phyloP scores from a whole-genome alignment of 1,140 invertebrate genomes.

The Bombus vancouverensis region DNA sequence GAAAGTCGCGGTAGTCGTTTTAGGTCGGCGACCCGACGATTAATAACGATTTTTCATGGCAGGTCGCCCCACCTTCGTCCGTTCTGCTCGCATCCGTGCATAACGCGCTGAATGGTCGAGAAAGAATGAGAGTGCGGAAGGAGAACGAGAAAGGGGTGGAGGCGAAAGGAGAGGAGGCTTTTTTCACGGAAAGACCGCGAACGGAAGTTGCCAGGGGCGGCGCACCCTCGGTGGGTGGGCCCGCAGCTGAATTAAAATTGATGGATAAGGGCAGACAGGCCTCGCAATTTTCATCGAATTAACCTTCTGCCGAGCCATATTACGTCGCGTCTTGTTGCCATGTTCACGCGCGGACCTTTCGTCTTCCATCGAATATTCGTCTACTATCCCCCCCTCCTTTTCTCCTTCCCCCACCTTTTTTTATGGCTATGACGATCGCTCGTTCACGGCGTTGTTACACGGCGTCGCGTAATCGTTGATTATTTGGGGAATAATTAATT shows the following conservation, averaged over 20 bases:
- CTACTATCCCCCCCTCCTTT: no score
- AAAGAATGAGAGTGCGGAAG: constrained; percentile 40
- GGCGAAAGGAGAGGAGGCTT: neutral
- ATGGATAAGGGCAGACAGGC: constrained; percentile 62
- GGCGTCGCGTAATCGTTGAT: neutral
- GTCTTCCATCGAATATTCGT: constrained; percentile 27
- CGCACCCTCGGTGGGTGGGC: constrained; percentile 62
- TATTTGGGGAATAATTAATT: constrained; percentile 23
- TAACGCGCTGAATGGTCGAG: constrained; percentile 38
- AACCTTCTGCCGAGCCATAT: constrained; percentile 26
- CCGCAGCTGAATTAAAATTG: constrained; percentile 64
- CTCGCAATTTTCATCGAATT: constrained; percentile 66
- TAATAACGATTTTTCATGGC: constrained; percentile 70
- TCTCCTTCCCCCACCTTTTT: neutral
- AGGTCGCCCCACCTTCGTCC: constrained; percentile 25
- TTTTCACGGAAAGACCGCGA: constrained; percentile 59
- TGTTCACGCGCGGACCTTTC: constrained; percentile 20
- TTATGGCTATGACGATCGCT: neutral
- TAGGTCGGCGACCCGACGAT: constrained; percentile 61
- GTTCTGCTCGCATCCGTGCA: constrained; percentile 45
- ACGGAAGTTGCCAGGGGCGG: constrained; percentile 64
- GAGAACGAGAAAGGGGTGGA: constrained; percentile 14
- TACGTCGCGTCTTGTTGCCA: constrained; percentile 41
- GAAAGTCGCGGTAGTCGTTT: constrained; percentile 42
- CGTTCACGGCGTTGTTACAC: neutral